Evolutionary conservation across 2,113 vertebrate species (phyloP).

Genomic region (Echinops telfairi): DNA sequence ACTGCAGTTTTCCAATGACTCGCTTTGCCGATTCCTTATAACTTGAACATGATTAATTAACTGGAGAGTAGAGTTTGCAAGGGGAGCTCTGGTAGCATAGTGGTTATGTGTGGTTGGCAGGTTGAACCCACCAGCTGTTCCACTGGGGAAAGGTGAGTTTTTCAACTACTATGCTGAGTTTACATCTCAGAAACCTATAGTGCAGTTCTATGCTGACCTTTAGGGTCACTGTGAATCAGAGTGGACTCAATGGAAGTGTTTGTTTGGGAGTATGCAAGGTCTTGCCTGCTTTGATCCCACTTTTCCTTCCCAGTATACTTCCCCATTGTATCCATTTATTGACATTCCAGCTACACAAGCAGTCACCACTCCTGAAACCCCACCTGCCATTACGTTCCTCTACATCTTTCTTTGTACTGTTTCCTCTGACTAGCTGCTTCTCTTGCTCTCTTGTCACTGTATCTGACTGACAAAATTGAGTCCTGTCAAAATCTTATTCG

Average conservation of each 20-base stretch:
- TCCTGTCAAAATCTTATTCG: constrained; percentile 18
- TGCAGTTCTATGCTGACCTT: too few relatives aligned
- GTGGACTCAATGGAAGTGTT: too few relatives aligned
- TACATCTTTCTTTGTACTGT: background rate
- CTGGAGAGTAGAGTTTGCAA: too few relatives aligned
- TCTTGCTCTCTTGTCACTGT: background rate
- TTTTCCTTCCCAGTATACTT: background rate
- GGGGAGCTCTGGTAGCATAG: too few relatives aligned
- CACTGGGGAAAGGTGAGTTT: too few relatives aligned
- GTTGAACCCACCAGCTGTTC: too few relatives aligned
- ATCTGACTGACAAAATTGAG: background rate
- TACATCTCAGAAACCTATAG: too few relatives aligned
- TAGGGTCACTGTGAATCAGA: too few relatives aligned
- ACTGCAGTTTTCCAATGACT: background rate
- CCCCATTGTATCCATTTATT: background rate
- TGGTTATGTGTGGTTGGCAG: too few relatives aligned
- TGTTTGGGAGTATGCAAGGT: background rate
- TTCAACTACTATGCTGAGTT: too few relatives aligned
- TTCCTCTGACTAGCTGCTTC: background rate
- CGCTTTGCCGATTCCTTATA: background rate
- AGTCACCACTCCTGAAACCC: background rate
- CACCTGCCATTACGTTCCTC: background rate
- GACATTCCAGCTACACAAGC: background rate
- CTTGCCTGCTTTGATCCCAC: background rate
- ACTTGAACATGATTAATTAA: background rate